These are phyloP conservation scores for Salpingus planirostris DNA, from an alignment of 2,888 invertebrate genomes.

Conservation along the genomic window DNA sequence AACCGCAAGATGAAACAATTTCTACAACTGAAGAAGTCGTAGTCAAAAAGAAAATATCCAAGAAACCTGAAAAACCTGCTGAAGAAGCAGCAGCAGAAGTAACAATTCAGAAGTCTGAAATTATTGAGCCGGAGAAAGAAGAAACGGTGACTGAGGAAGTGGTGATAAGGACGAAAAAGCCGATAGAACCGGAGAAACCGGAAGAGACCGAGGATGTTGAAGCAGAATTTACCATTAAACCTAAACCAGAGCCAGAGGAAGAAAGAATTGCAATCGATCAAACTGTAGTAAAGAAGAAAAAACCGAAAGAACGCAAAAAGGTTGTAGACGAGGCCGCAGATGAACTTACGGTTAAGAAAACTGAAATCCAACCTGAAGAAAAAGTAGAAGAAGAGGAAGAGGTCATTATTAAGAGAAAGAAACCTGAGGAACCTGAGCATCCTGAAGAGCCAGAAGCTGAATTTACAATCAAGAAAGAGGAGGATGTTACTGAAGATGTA, in stretches of 20 bases:
- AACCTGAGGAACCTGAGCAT: conserved; percentile 31
- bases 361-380: conserved; percentile 36
- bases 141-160: conserved; percentile 19
- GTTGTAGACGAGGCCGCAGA: conserved; percentile 41
- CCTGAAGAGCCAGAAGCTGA: conserved; percentile 45
- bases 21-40: conserved; percentile 11
- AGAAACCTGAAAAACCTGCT: conserved; percentile 26
- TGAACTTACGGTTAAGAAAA: conserved; percentile 36
- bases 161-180: conserved; percentile 21
- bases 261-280: conserved; percentile 17
- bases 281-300: conserved; percentile 18
- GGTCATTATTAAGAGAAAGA: conserved; percentile 42
- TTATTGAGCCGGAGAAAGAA: conserved; percentile 19
- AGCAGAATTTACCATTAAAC: conserved; percentile 54
- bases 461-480: conserved; percentile 48
- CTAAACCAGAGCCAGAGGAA: conserved; percentile 44
- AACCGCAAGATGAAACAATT: conserved; percentile 20
- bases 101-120: conserved; percentile 17
- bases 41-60: conserved; percentile 17
- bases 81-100: conserved; percentile 34
- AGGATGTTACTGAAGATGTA: conserved; percentile 21
- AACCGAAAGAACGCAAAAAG: conserved; percentile 23
- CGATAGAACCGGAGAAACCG: conserved; percentile 15
- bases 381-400: conserved; percentile 45
- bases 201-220: conserved; percentile 50